Percentiles rank a stretch among this genome's conserved stretches.
phyloP scores from a whole-genome alignment of 2,113 vertebrate genomes.

The Pachypanchax playfairii region DNA sequence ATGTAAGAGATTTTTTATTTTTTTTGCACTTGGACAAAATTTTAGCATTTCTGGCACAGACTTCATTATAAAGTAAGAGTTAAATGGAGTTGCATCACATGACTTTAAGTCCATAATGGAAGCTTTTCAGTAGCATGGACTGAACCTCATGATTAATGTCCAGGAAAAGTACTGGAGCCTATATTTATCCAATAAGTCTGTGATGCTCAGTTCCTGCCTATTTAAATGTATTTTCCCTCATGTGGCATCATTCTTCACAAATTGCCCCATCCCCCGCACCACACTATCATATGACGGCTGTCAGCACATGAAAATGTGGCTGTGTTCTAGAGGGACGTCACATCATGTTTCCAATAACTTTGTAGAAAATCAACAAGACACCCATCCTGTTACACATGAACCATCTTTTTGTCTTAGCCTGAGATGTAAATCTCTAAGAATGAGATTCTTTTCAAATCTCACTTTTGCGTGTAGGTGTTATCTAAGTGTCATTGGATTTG shows the following conservation, averaged over 20 bases:
- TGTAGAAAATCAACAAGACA: conserved; percentile 34
- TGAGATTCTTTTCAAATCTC: too few relatives aligned
- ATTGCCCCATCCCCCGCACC: conserved; percentile 37
- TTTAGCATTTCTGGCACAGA: background rate
- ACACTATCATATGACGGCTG: conserved; percentile 61
- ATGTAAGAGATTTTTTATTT: background rate
- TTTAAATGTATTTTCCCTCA: conserved; percentile 53
- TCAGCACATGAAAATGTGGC: conserved; percentile 53
- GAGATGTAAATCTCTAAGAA: background rate
- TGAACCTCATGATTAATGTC: conserved; percentile 32
- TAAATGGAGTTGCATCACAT: conserved; percentile 27
- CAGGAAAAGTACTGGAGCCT: conserved; percentile 21
- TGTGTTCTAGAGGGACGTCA: conserved; percentile 41
- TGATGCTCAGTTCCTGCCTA: conserved; percentile 26
- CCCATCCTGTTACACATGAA: background rate
- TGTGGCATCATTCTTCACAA: conserved; percentile 52
- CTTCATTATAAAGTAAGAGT: background rate
- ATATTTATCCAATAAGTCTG: conserved; percentile 66
- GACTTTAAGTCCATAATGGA: conserved; percentile 17
- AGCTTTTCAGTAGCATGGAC: conserved; percentile 25
- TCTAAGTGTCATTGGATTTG: too few relatives aligned
- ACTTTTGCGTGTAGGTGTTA: too few relatives aligned
- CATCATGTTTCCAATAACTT: conserved; percentile 45
- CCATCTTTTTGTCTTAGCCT: background rate
- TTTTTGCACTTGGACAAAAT: background rate